Conservation (phyloP, 2,888 invertebrate genomes). For the Drosophila buzzatii region DNA sequence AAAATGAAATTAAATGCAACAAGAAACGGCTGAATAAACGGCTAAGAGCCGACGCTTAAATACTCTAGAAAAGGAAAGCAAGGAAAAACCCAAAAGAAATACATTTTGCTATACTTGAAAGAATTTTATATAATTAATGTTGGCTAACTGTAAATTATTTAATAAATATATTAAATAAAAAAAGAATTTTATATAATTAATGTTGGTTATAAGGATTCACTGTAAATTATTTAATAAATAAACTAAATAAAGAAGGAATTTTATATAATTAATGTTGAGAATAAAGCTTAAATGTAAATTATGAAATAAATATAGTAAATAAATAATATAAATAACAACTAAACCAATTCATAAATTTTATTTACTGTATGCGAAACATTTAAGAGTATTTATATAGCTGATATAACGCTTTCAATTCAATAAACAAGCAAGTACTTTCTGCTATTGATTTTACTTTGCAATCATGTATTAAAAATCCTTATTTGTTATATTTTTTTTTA, state of each 20-base stretch:
- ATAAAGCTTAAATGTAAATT: neutral
- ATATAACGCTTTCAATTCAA: neutral
- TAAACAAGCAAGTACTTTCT: neutral
- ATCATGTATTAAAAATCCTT: neutral
- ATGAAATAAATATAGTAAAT: neutral
- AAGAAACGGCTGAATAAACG: neutral
- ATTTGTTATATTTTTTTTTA: neutral
- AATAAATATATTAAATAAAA: neutral
- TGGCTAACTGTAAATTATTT: neutral
- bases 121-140: neutral
- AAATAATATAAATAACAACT: no score
- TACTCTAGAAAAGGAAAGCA: neutral
- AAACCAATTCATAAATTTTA: neutral
- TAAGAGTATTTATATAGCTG: neutral
- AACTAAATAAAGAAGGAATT: no score
- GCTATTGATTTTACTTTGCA: neutral
- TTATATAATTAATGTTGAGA: no score
- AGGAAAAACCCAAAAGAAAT: neutral
- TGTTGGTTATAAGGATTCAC: no score
- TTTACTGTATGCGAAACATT: neutral
- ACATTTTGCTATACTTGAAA: neutral
- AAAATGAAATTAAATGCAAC: slow-evolving; percentile 74
- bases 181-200: no score
- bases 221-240: no score
- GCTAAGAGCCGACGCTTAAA: neutral